phyloP scores from a whole-genome alignment of 2,113 vertebrate genomes.

The Catharus fuscescens region DNA sequence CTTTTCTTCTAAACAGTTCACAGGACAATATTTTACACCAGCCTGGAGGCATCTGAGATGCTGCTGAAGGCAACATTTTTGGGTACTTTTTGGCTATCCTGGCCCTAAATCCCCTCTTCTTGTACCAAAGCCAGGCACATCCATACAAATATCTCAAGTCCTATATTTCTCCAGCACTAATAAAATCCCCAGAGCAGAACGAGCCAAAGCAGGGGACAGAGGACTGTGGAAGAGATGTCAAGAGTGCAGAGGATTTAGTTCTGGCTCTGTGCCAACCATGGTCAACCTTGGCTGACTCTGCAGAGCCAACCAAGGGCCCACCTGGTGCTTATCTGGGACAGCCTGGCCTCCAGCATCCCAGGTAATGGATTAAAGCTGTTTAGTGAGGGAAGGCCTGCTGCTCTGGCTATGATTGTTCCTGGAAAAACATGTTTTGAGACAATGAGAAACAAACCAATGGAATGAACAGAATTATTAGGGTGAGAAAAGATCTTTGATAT shows the following conservation, averaged over 20 bases:
- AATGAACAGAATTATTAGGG: background rate
- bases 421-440: background rate
- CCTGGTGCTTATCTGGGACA: rapidly evolving
- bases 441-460: background rate
- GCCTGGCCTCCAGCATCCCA: background rate
- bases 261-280: background rate
- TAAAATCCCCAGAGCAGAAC: background rate
- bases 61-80: background rate
- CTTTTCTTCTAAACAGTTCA: background rate
- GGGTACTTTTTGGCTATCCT: background rate
- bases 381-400: background rate
- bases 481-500: rapidly evolving
- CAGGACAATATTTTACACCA: background rate
- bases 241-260: background rate
- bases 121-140: background rate
- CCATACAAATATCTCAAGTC: background rate
- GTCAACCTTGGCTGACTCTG: background rate
- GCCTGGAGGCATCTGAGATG: background rate
- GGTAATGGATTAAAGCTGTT: background rate
- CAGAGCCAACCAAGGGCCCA: background rate
- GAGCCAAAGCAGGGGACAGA: background rate
- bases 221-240: background rate
- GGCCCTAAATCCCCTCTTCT: background rate
- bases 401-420: background rate
- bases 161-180: background rate